Evolutionary conservation across 1,140 invertebrate species (phyloP).

Genomic region (Hydropsyche tenuis): DNA sequence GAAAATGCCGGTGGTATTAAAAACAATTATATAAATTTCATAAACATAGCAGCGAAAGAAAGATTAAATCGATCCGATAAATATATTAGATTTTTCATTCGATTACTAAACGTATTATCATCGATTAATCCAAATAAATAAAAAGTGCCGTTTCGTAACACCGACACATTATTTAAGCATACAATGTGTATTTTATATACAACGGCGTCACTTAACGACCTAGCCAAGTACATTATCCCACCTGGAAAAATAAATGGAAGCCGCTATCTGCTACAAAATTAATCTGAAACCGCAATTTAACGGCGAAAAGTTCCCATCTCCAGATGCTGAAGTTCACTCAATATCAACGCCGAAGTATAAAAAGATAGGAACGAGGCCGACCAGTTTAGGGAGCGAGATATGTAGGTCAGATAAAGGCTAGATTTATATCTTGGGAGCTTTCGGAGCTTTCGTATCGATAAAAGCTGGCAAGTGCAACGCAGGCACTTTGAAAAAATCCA

Average conservation of each 20-base stretch:
- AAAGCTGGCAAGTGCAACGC: background rate
- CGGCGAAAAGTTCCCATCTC: constrained; percentile 20
- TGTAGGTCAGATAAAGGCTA: constrained; percentile 41
- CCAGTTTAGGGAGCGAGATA: constrained; percentile 31
- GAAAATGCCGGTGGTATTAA: too few species aligned
- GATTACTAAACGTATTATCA: too few species aligned
- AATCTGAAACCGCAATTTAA: constrained; percentile 27
- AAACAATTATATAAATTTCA: too few species aligned
- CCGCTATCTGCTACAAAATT: constrained; percentile 16
- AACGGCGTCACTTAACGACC: background rate
- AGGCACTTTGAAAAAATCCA: too few species aligned
- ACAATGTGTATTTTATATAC: too few species aligned
- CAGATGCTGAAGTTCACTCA: constrained; percentile 26
- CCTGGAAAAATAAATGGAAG: constrained; percentile 13
- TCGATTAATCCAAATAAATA: too few species aligned
- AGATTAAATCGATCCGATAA: too few species aligned
- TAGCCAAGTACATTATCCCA: background rate
- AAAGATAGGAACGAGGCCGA: too few species aligned
- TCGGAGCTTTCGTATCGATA: constrained; percentile 6
- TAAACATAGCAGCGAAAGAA: too few species aligned
- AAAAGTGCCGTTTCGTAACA: too few species aligned
- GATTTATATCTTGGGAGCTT: constrained; percentile 37
- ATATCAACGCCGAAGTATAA: constrained; percentile 6
- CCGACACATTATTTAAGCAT: too few species aligned
- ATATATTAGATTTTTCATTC: too few species aligned